Conservation (phyloP, 2,113 vertebrate species). For the Brachypteracias leptosomus region DNA sequence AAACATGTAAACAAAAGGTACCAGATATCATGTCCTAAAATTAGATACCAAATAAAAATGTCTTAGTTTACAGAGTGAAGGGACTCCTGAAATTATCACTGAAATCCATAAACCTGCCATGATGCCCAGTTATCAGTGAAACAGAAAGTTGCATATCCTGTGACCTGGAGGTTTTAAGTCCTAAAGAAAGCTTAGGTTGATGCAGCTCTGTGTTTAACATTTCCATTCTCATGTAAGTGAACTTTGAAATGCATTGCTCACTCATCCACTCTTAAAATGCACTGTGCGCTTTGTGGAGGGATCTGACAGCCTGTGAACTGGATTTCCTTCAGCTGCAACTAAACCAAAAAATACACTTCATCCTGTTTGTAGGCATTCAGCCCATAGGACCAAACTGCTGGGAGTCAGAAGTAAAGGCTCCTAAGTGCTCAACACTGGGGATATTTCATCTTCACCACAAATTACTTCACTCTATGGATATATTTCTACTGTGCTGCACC, state of each 20-base stretch:
- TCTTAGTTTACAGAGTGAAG: neutral
- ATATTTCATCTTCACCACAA: neutral
- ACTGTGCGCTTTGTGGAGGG: neutral
- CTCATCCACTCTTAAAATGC: accelerated
- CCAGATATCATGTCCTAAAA: neutral
- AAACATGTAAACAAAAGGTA: constrained; percentile 17
- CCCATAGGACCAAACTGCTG: neutral
- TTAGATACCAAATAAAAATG: neutral
- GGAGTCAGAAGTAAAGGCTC: neutral
- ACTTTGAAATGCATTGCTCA: neutral
- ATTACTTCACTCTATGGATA: neutral
- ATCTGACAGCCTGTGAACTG: neutral
- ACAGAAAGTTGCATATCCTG: neutral
- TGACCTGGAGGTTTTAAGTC: neutral
- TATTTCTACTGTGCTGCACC: neutral
- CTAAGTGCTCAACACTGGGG: neutral
- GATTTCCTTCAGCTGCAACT: neutral
- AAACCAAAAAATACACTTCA: neutral
- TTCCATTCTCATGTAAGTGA: neutral
- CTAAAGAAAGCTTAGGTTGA: neutral
- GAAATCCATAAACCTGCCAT: neutral
- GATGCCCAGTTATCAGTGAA: neutral
- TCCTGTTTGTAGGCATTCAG: neutral
- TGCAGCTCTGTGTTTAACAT: neutral
- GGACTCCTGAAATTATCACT: neutral